Percentiles rank a stretch among this genome's conserved stretches.
Evolutionary conservation across 2,113 vertebrate genomes (phyloP).

Genomic region (Tichodroma muraria): DNA sequence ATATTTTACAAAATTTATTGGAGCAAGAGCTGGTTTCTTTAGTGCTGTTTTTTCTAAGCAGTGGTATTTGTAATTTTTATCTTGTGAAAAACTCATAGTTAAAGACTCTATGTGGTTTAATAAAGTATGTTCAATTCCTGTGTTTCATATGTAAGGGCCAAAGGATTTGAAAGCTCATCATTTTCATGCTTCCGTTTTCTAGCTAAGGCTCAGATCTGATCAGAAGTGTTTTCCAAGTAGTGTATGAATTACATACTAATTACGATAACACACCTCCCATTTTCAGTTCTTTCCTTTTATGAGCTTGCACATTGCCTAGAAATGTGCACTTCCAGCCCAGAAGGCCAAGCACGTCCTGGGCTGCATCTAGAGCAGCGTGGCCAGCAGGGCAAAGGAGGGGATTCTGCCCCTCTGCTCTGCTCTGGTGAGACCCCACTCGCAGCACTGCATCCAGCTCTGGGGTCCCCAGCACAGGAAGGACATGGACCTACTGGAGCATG

Average conservation of each 20-base stretch:
- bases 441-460: background rate
- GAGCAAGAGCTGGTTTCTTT: background rate
- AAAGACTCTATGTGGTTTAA: background rate
- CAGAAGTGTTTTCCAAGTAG: background rate
- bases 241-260: background rate
- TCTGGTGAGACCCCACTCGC: background rate
- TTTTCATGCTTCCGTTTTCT: background rate
- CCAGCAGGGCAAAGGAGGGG: rapidly evolving
- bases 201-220: background rate
- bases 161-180: background rate
- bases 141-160: background rate
- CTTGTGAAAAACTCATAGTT: background rate
- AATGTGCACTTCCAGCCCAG: background rate
- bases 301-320: background rate
- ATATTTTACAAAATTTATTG: background rate
- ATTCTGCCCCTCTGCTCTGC: background rate
- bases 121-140: background rate
- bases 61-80: background rate
- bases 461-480: background rate
- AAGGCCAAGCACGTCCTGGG: background rate
- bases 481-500: rapidly evolving
- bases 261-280: background rate
- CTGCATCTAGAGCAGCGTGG: background rate
- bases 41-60: background rate
- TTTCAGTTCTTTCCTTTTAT: background rate